Evolutionary conservation across 2,888 invertebrate genomes (phyloP), one percentile per base, ranked within the genome.

Genomic region (Drosophila anomelani): DNA sequence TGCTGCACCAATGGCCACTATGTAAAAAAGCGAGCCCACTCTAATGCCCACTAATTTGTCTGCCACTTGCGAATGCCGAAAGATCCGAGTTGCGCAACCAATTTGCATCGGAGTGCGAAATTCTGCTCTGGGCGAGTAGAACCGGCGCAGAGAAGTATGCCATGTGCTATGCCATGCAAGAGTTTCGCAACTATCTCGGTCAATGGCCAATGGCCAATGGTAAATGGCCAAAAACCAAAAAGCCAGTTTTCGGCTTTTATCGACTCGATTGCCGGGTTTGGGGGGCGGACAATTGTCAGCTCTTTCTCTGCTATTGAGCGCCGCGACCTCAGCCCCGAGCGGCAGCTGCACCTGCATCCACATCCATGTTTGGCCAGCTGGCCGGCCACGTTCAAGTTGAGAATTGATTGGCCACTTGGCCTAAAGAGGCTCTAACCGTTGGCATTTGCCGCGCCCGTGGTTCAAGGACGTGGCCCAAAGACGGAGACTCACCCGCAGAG

Each of bases 401-500:
- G 41, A 60, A 46, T 56, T 61, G 75, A 76, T 76, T 72, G 59
- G 57, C 32, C 56, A 41, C 32, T 38, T 61, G 36, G 13, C 20
- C 41, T 47, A 26, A 49, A 60, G 47, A 56, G 41, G 15, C 47
- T 51, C 20, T 51, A 29, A 34, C 8, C 17, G 32, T 34, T 76
- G 80, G 36, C 68, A 64, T 71, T 74, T 64, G 17, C 17, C 8
- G 23, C n/a, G 26, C n/a, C 60, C 17, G 36, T 41, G 55, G 61
- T 17, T 29, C 76, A 82, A 86, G 82, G 79, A 68, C 71, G 51
- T 20, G 20, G 20, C 15, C 34, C 4, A 20, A 51, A 51, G 15
- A n/a, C 36, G 34, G 36, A 39, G 59, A 85, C 92, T 92, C 90
- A 92, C 92, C 78, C 92, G 89, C 59, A 92, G 80, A 66, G 92